Percentiles rank a stretch among this genome's conserved stretches.
Conservation (phyloP, 1,140 invertebrate species). For the Drosophila subobscura region DNA sequence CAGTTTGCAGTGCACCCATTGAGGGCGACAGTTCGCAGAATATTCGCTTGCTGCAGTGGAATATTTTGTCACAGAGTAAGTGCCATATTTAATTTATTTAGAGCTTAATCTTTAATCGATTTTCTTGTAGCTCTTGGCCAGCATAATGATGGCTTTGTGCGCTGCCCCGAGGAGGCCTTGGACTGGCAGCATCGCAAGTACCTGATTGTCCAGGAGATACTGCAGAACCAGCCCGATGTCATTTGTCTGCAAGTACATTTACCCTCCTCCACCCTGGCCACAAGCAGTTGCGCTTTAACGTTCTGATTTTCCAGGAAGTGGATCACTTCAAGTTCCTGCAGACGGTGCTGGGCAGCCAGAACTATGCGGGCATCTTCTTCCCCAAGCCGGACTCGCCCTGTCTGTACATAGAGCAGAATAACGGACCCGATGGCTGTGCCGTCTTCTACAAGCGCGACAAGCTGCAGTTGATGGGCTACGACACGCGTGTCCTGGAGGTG, state of each 20-base stretch:
- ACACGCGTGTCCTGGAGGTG: slow-evolving; percentile 88
- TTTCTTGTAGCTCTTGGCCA: slow-evolving; percentile 87
- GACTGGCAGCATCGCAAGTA: slow-evolving; percentile 88
- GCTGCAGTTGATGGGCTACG: slow-evolving; percentile 86
- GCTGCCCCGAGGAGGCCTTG: slow-evolving; percentile 89
- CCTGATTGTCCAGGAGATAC: slow-evolving; percentile 89
- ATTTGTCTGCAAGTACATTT: slow-evolving; percentile 87
- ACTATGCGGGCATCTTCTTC: slow-evolving; percentile 89
- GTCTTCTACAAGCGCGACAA: slow-evolving; percentile 88
- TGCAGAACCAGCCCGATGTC: slow-evolving; percentile 88
- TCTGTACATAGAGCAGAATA: slow-evolving; percentile 89
- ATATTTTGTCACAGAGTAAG: slow-evolving; percentile 90
- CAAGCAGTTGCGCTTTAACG: slow-evolving; percentile 61
- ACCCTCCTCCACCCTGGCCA: not conserved
- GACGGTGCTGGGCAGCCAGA: slow-evolving; percentile 86
- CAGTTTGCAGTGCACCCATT: slow-evolving; percentile 65
- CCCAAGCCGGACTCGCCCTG: slow-evolving; percentile 93
- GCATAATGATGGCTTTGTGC: slow-evolving; percentile 90
- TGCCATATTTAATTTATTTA: slow-evolving; percentile 1
- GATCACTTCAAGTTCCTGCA: slow-evolving; percentile 90
- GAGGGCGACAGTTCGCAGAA: slow-evolving; percentile 58
- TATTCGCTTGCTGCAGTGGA: slow-evolving; percentile 90
- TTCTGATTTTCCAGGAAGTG: slow-evolving; percentile 86
- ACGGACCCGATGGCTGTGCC: slow-evolving; percentile 92
- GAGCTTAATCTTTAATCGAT: not conserved